Evolutionary conservation across 2,113 vertebrate species (phyloP), one percentile per base, ranked within the genome.

Genomic region (Lanius ludovicianus): DNA sequence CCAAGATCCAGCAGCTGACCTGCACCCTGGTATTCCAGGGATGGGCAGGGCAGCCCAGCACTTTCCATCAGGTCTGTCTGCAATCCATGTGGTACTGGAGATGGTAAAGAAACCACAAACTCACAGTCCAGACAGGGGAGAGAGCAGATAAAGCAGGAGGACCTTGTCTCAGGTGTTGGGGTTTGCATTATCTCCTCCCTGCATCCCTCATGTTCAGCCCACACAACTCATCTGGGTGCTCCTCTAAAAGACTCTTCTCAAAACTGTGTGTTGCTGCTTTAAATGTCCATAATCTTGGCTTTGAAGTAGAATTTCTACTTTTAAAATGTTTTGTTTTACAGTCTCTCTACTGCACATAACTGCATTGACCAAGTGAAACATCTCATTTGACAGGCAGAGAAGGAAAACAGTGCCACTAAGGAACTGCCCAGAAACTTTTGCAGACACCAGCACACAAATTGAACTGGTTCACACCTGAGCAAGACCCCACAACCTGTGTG

Each of bases 21-120:
- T 20, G 18, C 2, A 5, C n/a, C 23, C 9, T 28, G 49, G 0
- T 19, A 18, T 16, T 59, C 5, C 2, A 4, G n/a, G 71, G 35
- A 42, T 65, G 44, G 28, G 28, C n/a, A 85, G 35, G 1, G 5
- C 30, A 94, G 56, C 64, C 67, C 68, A 87, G 41, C 6, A 33
- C 21, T 33, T 30, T 62, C 39, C 68, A 50, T 11, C 37, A 63
- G 24, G 16, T 13, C 70, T 16, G 3, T 30, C 42, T 4, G 4
- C 57, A 82, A 71, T 13, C 77, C 18, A 20, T 0, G 6, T 6
- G 8, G 6, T 33, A 50, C 35, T 25, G 27, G 89, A 73, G 49
- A 50, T 15, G 15, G 67, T 28, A 77, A 53, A 90, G 57, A 22
- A 67, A 59, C 3, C 3, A 39, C 33, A 62, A 84, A 83, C n/a